These are phyloP conservation scores for Lepetodrilus schrolli DNA, from an alignment of 2,888 invertebrate species.

Conservation along the genomic window DNA sequence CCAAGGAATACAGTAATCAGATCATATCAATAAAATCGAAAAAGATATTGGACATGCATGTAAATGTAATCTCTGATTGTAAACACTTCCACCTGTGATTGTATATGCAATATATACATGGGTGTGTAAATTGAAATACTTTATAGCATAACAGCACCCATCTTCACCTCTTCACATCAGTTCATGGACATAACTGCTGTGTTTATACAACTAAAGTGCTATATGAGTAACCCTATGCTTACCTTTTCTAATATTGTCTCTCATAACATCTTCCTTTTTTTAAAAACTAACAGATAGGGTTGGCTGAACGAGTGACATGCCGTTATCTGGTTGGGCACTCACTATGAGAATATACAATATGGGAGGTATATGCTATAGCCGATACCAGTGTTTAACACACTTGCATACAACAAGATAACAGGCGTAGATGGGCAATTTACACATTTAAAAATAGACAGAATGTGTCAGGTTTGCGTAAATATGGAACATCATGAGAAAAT, in stretches of 20 bases:
- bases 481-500: conserved; percentile 15
- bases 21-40: too few species aligned
- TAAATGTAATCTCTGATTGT: conserved; percentile 11
- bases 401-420: conserved; percentile 5
- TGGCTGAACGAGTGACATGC: background rate
- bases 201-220: conserved; percentile 10
- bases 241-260: conserved; percentile 16
- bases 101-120: too few species aligned
- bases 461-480: conserved; percentile 18
- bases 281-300: conserved; percentile 3
- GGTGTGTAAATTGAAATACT: too few species aligned
- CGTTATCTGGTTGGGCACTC: conserved; percentile 6
- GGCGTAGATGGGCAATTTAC: conserved; percentile 8
- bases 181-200: background rate
- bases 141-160: too few species aligned
- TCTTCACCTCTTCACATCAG: background rate
- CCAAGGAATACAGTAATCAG: too few species aligned
- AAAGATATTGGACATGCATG: too few species aligned
- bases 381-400: conserved; percentile 23
- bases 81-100: too few species aligned
- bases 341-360: background rate
- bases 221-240: conserved; percentile 15
- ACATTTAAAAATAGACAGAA: conserved; percentile 23
- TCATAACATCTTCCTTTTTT: background rate
- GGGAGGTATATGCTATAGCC: background rate